Conservation (phyloP, 2,888 invertebrate genomes). For the Pycnomerus fuliginosus region DNA sequence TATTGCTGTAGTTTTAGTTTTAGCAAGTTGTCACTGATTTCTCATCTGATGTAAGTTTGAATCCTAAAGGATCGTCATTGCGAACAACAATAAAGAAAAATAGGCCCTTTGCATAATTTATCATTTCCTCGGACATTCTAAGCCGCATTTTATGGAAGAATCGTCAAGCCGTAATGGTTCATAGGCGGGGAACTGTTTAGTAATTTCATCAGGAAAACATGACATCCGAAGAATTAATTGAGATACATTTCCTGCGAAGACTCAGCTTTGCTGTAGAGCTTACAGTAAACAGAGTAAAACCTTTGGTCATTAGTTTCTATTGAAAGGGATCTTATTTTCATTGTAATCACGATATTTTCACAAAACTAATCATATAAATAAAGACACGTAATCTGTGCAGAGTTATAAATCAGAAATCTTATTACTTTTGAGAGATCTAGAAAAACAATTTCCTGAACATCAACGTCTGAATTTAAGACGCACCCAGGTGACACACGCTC, state of each 20-base stretch:
- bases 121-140: constrained; percentile 1
- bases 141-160: constrained; percentile 4
- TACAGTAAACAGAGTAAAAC: constrained; percentile 4
- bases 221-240: constrained; percentile 19
- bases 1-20: constrained; percentile 2
- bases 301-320: too few relatives aligned
- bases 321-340: too few relatives aligned
- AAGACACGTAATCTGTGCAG: too few relatives aligned
- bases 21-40: background rate
- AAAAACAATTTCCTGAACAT: too few relatives aligned
- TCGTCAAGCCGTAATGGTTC: constrained; percentile 8
- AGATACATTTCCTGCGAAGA: constrained; percentile 14
- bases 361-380: too few relatives aligned
- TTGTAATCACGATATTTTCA: too few relatives aligned
- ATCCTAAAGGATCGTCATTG: background rate
- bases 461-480: too few relatives aligned
- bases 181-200: constrained; percentile 7
- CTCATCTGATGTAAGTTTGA: background rate
- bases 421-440: too few relatives aligned
- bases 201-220: constrained; percentile 17
- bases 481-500: too few relatives aligned
- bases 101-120: constrained; percentile 5
- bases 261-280: constrained; percentile 4
- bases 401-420: too few relatives aligned
- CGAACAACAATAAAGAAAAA: background rate